These are phyloP conservation scores for Anableps anableps DNA, from an alignment of 2,797 vertebrate genomes.

Conservation along the genomic window DNA sequence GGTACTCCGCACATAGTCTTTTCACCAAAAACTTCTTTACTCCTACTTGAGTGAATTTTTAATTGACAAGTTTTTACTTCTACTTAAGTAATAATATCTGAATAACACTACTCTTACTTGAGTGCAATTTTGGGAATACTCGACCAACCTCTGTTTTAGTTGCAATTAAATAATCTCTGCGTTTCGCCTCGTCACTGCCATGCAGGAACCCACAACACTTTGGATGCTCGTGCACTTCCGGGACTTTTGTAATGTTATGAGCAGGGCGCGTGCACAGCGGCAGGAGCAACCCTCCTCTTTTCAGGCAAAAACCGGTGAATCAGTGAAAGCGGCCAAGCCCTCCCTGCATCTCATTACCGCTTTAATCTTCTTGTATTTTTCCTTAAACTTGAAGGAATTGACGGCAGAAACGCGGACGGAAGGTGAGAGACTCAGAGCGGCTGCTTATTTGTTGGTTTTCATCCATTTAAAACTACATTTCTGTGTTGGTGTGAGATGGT, in stretches of 20 bases:
- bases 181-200: background rate
- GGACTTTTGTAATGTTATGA: slow-evolving; percentile 69
- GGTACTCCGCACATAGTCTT: no score
- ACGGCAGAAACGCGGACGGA: slow-evolving; percentile 22
- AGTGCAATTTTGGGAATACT: background rate
- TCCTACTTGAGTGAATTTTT: background rate
- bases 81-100: background rate
- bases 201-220: slow-evolving; percentile 27
- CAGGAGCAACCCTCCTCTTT: slow-evolving; percentile 47
- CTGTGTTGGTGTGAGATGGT: slow-evolving; percentile 27
- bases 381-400: slow-evolving; percentile 32
- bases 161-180: background rate
- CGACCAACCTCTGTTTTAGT: background rate
- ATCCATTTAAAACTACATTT: slow-evolving; percentile 3
- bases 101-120: background rate
- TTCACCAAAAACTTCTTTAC: no score
- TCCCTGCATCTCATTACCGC: slow-evolving; percentile 28
- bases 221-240: slow-evolving; percentile 66
- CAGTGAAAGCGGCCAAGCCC: slow-evolving; percentile 45
- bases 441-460: slow-evolving; percentile 8
- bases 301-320: slow-evolving; percentile 50
- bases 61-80: background rate
- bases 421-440: slow-evolving; percentile 59
- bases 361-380: slow-evolving; percentile 17
- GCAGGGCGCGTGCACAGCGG: slow-evolving; percentile 45